Conservation (phyloP, 2,797 vertebrate species). For the Sitta carolinensis region DNA sequence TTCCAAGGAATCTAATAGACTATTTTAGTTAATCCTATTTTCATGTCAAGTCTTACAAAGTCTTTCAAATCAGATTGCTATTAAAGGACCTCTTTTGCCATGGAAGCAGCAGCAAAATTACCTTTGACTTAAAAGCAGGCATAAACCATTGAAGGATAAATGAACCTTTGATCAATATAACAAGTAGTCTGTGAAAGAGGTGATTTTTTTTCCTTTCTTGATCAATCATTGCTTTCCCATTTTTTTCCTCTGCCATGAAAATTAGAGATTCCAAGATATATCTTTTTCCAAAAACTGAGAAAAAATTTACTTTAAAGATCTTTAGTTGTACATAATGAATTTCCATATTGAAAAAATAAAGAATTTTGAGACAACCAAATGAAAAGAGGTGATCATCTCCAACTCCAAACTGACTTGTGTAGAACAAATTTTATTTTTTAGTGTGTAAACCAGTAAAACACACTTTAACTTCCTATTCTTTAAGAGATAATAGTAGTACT, state of each 20-base stretch:
- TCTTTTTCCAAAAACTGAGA: not conserved
- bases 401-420: not conserved
- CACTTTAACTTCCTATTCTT: not conserved
- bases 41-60: not conserved
- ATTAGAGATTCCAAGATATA: not conserved
- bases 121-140: not conserved
- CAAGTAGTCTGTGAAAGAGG: not conserved
- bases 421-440: not conserved
- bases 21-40: not conserved
- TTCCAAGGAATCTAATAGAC: not conserved
- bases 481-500: not conserved
- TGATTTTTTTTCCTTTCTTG: not conserved
- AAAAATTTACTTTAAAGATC: not conserved
- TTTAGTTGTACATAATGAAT: not conserved
- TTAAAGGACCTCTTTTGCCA: not conserved
- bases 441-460: not conserved
- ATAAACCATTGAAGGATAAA: not conserved
- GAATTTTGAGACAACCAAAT: not conserved
- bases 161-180: not conserved
- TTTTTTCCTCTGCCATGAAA: not conserved
- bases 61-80: not conserved
- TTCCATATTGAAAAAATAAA: not conserved
- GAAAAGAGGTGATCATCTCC: not conserved
- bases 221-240: not conserved
- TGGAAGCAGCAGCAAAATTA: not conserved